A percentile compares a stretch with the other conserved stretches of the same genome.
Evolutionary conservation across 2,113 vertebrate species (phyloP).

Genomic region (Aramus guarauna): DNA sequence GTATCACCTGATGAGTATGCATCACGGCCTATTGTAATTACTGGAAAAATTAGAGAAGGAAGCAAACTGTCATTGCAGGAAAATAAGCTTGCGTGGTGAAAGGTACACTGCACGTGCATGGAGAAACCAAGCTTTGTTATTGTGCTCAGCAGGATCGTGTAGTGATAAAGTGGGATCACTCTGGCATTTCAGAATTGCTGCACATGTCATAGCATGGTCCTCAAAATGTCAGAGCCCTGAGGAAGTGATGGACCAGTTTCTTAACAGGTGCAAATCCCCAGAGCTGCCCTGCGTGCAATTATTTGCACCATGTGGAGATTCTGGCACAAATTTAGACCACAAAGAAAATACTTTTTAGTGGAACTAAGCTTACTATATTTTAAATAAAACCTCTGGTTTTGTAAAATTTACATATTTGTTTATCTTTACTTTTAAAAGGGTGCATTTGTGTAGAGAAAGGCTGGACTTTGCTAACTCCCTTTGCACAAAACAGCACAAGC

Average conservation of each 20-base stretch:
- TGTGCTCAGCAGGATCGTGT: not conserved
- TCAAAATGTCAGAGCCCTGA: constrained; percentile 38
- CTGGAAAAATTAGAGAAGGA: not conserved
- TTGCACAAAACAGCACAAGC: constrained; percentile 39
- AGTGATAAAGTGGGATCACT: not conserved
- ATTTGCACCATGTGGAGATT: not conserved
- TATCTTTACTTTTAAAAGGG: not conserved
- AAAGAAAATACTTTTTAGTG: not conserved
- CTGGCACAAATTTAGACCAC: not conserved
- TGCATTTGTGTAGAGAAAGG: not conserved
- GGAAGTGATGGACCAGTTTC: not conserved
- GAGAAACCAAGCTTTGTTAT: not conserved
- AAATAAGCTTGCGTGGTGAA: not conserved
- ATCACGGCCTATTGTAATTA: not conserved
- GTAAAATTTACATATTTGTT: not conserved
- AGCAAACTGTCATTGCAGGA: not conserved
- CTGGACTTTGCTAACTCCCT: constrained; percentile 6
- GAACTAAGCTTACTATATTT: not conserved
- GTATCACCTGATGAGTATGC: not conserved
- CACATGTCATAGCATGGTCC: not conserved
- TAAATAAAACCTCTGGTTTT: not conserved
- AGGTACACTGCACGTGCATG: not conserved
- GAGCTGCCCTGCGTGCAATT: not conserved
- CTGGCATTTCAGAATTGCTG: constrained; percentile 25
- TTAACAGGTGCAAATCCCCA: not conserved